Conservation (phyloP, 1,140 invertebrate genomes). For the Helicorthomorpha holstii region DNA sequence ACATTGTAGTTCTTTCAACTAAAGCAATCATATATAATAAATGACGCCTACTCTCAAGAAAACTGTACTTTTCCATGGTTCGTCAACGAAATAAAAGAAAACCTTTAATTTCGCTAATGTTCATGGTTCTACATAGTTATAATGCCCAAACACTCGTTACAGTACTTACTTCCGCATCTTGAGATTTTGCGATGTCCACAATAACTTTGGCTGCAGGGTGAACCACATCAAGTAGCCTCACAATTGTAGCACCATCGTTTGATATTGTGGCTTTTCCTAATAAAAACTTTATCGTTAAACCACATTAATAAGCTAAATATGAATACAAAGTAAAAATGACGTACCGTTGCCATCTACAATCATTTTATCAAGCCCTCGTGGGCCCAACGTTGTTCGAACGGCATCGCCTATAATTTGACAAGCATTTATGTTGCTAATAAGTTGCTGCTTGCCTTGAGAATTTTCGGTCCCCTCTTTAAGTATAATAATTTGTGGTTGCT, state of each 20-base stretch:
- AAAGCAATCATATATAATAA: neutral
- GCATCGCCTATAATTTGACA: slow-evolving; percentile 91
- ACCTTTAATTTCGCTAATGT: no score
- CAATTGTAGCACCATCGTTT: slow-evolving; percentile 98
- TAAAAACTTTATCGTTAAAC: slow-evolving; percentile 10
- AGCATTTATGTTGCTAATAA: slow-evolving; percentile 99
- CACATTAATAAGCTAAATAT: neutral
- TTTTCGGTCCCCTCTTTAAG: slow-evolving; percentile 96
- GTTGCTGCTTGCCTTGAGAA: slow-evolving; percentile 86
- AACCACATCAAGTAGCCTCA: slow-evolving; percentile 91
- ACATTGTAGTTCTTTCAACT: no score
- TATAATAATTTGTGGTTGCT: slow-evolving; percentile 96
- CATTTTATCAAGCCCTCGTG: slow-evolving; percentile 98
- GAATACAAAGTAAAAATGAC: slow-evolving; percentile 21
- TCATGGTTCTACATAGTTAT: no score
- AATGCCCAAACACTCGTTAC: no score
- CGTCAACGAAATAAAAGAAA: neutral
- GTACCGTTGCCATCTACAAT: slow-evolving; percentile 65
- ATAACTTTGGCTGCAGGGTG: slow-evolving; percentile 95
- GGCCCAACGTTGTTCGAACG: slow-evolving; percentile 89
- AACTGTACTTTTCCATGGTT: neutral
- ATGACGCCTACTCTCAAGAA: neutral
- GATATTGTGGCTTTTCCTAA: slow-evolving; percentile 84
- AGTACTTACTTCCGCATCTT: slow-evolving; percentile 82
- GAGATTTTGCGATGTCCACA: slow-evolving; percentile 97